Percentiles rank a stretch among this genome's conserved stretches.
Evolutionary conservation across 2,888 invertebrate genomes (phyloP).

Genomic region (Cloeon dipterum): DNA sequence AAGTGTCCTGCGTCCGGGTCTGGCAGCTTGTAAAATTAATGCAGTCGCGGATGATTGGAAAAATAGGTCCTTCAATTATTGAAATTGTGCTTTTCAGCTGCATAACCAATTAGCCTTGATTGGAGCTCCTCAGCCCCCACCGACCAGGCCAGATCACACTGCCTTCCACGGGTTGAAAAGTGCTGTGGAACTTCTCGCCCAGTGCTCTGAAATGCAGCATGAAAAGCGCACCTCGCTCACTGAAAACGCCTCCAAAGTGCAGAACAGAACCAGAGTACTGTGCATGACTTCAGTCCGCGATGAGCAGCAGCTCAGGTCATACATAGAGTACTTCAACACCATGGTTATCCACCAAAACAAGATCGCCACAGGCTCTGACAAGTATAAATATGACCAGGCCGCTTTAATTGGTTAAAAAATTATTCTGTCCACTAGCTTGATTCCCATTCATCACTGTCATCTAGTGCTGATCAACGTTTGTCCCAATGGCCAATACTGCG

Average conservation of each 20-base stretch:
- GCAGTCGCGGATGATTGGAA: too few relatives aligned
- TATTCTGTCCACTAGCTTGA: constrained; percentile 20
- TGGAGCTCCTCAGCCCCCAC: constrained; percentile 40
- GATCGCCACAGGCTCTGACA: constrained; percentile 31
- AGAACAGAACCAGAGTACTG: constrained; percentile 58
- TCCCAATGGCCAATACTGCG: constrained; percentile 55
- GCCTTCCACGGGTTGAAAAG: constrained; percentile 65
- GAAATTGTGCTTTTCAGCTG: constrained; percentile 34
- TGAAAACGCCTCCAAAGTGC: constrained; percentile 20
- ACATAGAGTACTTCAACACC: constrained; percentile 69
- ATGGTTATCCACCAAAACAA: constrained; percentile 65
- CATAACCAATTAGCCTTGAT: constrained; percentile 62
- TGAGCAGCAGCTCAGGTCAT: constrained; percentile 61
- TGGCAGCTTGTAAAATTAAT: too few relatives aligned
- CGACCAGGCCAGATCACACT: constrained; percentile 36
- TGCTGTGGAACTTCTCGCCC: constrained; percentile 65
- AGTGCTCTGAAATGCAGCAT: constrained; percentile 54
- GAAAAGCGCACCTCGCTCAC: constrained; percentile 24
- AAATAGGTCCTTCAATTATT: too few relatives aligned
- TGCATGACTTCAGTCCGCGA: constrained; percentile 77
- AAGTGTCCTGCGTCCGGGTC: too few relatives aligned
- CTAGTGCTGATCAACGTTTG: constrained; percentile 74
- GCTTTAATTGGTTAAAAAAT: not conserved
- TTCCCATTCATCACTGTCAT: constrained; percentile 70
- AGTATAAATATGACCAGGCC: constrained; percentile 21